Conservation (phyloP, 2,797 vertebrate species). For the Channa striata region DNA sequence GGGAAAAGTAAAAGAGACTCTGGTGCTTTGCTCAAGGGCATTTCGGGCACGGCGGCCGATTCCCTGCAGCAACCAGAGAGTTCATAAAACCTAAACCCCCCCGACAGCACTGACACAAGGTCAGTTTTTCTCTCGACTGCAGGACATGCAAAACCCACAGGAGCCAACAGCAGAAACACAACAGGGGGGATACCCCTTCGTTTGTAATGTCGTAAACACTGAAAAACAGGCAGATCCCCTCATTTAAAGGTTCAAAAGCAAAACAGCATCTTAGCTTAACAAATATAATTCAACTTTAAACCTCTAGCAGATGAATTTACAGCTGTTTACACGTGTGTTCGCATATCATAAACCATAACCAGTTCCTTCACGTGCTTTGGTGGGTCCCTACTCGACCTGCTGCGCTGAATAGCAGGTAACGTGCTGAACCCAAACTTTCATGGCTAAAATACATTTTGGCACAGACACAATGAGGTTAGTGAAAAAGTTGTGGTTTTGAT, state of each 20-base stretch:
- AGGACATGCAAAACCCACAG: conserved; percentile 34
- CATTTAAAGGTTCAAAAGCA: neutral
- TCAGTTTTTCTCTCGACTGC: conserved; percentile 3
- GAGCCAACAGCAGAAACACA: conserved; percentile 20
- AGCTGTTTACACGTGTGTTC: too few species aligned
- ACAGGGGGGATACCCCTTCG: conserved; percentile 21
- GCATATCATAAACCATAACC: too few species aligned
- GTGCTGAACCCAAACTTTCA: too few species aligned
- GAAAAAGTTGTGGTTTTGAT: too few species aligned
- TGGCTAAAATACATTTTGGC: too few species aligned
- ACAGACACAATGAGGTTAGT: too few species aligned
- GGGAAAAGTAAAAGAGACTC: neutral
- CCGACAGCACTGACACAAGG: conserved; percentile 13
- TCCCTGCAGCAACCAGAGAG: conserved; percentile 15
- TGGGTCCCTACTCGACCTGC: too few species aligned
- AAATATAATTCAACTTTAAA: too few species aligned
- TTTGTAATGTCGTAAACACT: neutral
- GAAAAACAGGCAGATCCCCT: neutral
- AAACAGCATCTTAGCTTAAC: neutral
- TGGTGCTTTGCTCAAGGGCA: conserved; percentile 32
- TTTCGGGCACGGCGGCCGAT: conserved; percentile 6
- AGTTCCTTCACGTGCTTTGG: too few species aligned
- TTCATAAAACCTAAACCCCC: conserved; percentile 36
- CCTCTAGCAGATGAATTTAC: too few species aligned
- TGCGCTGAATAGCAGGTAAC: too few species aligned